Evolutionary conservation across 2,888 invertebrate species (phyloP), one percentile per base, ranked within the genome.

Genomic region (Uropetala carovei): DNA sequence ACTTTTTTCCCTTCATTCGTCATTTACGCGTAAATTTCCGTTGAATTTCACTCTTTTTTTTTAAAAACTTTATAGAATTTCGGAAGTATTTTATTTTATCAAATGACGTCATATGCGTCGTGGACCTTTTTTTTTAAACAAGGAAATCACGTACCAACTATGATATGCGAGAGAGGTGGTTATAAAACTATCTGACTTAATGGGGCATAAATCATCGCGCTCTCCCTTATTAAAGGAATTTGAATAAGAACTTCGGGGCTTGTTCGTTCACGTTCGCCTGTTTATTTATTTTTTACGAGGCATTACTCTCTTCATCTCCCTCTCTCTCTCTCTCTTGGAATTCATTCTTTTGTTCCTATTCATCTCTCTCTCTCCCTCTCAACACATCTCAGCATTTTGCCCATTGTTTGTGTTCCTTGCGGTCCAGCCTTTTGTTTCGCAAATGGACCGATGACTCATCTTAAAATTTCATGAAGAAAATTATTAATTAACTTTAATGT

Each of bases 281-380:
- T 22, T 10, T 10, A 27, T 75, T 75, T 27, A 27, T 27, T 75
- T 27, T 27, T 27, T 75, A 11, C 22, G 75, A 75, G 75, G 27
- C 75, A 27, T 68, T 68, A 68, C 18, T 43, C 43, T 43, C 43
- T 43, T 5, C 5, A 1, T 43, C 43, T 43, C 43, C 5, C 43
- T 43, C 43, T 43, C 16, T 9, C 68, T 68, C 68, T 68, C 75
- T 2, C n/a, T n/a, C n/a, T n/a, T n/a, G 0, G 22, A 10, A 13
- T 75, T 75, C 75, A 75, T 75, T 75, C 75, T 75, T 75, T 75
- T 75, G 75, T 75, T 4, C 22, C 13, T 27, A 75, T 75, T 75
- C 27, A 75, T 27, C 22, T 75, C 75, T 27, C 11, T 27, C 75
- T 75, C 22, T 27, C 22, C 22, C 75, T 27, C 11, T 27, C 75